phyloP scores from a whole-genome alignment of 2,797 vertebrate species.

The Toxotes lorentzi region DNA sequence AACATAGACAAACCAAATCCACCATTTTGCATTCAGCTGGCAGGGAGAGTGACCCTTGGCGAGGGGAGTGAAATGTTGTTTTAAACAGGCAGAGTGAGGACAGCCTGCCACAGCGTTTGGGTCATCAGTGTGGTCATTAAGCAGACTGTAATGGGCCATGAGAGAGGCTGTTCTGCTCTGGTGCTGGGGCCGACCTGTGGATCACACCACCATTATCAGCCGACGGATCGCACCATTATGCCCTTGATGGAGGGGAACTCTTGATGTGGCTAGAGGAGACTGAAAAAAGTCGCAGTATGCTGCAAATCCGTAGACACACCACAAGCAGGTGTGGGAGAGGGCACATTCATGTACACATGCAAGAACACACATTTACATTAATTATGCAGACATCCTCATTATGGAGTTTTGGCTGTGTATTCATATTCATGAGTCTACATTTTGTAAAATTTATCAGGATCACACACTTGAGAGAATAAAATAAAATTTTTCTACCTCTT shows the following conservation, averaged over 20 bases:
- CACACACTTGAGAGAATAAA: conserved; percentile 15
- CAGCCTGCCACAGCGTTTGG: conserved; percentile 72
- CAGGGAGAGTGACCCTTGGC: conserved; percentile 40
- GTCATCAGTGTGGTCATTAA: conserved; percentile 84
- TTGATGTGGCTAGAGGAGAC: conserved; percentile 48
- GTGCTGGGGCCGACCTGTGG: conserved; percentile 70
- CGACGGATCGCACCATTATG: conserved; percentile 79
- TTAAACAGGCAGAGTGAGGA: conserved; percentile 72
- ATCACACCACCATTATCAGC: conserved; percentile 78
- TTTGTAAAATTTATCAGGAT: not conserved
- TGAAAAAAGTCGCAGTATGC: conserved; percentile 33
- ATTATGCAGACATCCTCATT: not conserved
- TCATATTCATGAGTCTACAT: conserved; percentile 10
- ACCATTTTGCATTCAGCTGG: conserved; percentile 36
- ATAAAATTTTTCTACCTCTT: not conserved
- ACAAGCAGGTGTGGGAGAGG: conserved; percentile 27
- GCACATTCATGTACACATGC: not conserved
- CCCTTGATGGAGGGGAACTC: conserved; percentile 77
- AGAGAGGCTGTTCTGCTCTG: conserved; percentile 81
- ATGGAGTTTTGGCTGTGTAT: not conserved
- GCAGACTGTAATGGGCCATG: conserved; percentile 83
- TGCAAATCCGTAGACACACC: conserved; percentile 23
- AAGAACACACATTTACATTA: conserved; percentile 9
- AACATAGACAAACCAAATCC: conserved; percentile 8
- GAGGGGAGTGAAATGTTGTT: conserved; percentile 63